A percentile compares a stretch with the other conserved stretches of the same genome.
Conservation (phyloP, 64 coral and sea anemone genomes). For the Acropora yongei region DNA sequence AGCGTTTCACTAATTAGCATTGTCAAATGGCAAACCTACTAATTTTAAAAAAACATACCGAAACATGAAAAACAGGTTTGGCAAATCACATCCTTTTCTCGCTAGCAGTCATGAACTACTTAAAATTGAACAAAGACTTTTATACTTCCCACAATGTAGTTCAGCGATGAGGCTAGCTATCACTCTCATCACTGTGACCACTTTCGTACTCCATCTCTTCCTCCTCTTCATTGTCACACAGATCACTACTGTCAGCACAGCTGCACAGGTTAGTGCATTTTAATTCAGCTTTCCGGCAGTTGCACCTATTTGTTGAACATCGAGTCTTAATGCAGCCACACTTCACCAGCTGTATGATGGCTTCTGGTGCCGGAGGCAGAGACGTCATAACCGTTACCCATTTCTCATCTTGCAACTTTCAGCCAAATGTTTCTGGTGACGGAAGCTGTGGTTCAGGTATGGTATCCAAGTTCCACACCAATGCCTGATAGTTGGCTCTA, state of each 20-base stretch:
- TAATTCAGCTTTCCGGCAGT: neutral
- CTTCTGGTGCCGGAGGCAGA: too few relatives aligned
- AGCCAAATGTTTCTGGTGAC: too few relatives aligned
- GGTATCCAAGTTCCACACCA: too few relatives aligned
- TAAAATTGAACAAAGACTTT: neutral
- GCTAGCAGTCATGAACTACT: slow-evolving; percentile 12
- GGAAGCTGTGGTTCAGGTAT: too few relatives aligned
- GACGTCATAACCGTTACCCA: too few relatives aligned
- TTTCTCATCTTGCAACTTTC: too few relatives aligned
- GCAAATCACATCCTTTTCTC: neutral
- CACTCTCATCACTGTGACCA: neutral
- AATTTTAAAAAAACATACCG: slow-evolving; percentile 9
- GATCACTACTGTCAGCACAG: neutral
- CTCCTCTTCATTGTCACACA: slow-evolving; percentile 15
- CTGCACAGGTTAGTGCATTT: neutral
- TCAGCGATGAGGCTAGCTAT: neutral
- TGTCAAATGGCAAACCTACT: neutral
- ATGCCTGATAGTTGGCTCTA: too few relatives aligned
- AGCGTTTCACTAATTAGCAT: too few relatives aligned
- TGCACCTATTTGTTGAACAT: too few relatives aligned
- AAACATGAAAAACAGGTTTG: slow-evolving; percentile 12
- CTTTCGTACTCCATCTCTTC: neutral
- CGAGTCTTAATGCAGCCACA: too few relatives aligned
- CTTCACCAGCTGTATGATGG: too few relatives aligned
- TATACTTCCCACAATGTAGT: slow-evolving; percentile 9